phyloP scores from a whole-genome alignment of 2,113 vertebrate genomes.

The Cottus gobio region DNA sequence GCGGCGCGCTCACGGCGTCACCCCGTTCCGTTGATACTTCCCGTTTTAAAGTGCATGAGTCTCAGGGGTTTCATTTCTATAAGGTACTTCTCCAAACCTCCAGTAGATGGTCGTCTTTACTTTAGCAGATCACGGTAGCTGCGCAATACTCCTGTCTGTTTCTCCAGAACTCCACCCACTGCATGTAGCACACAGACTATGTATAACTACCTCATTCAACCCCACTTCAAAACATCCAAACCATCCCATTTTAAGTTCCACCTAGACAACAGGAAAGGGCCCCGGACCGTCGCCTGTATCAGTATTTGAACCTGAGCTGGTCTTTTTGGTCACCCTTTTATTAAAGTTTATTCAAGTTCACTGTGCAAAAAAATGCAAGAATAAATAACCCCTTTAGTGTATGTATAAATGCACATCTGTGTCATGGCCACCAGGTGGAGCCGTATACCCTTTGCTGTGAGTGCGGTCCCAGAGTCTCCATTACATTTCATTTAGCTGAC shows the following conservation, averaged over 20 bases:
- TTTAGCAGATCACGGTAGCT: neutral
- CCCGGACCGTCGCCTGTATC: neutral
- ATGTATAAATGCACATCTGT: neutral
- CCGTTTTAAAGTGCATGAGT: neutral
- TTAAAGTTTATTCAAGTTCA: neutral
- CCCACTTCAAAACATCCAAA: neutral
- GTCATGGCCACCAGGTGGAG: slow-evolving; percentile 53
- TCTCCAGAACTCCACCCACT: too few species aligned
- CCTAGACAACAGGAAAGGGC: too few species aligned
- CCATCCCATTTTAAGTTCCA: too few species aligned
- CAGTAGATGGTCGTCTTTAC: neutral
- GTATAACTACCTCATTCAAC: neutral
- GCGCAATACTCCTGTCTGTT: neutral
- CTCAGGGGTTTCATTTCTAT: neutral
- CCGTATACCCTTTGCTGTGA: neutral
- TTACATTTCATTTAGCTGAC: too few species aligned
- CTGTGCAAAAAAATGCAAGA: neutral
- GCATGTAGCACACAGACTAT: too few species aligned
- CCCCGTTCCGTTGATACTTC: neutral
- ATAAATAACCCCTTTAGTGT: too few species aligned
- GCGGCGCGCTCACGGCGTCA: neutral
- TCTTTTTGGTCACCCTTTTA: neutral
- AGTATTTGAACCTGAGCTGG: neutral
- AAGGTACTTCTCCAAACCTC: neutral
- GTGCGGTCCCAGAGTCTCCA: neutral